A percentile compares a stretch with the other conserved stretches of the same genome.
Conservation (phyloP, 2,797 vertebrate genomes). For the Gallinago nigripennis region DNA sequence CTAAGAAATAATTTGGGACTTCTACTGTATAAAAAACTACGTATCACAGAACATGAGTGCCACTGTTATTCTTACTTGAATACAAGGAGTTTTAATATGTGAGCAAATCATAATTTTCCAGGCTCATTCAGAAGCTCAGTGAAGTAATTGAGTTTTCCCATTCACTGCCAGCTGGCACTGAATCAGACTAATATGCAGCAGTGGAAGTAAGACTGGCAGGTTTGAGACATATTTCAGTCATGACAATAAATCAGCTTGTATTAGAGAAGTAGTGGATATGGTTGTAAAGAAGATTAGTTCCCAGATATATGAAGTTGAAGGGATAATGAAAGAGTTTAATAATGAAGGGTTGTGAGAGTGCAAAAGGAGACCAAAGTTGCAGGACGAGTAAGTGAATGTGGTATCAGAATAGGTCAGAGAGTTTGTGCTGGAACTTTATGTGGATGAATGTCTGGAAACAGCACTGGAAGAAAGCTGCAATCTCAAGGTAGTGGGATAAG, state of each 20-base stretch:
- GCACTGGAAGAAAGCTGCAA: neutral
- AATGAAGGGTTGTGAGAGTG: neutral
- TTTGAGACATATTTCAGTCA: slow-evolving; percentile 25
- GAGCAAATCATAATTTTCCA: neutral
- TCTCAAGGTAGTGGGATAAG: neutral
- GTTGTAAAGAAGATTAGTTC: slow-evolving; percentile 6
- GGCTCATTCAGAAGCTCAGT: neutral
- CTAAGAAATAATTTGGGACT: neutral
- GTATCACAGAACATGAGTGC: neutral
- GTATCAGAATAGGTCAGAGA: neutral
- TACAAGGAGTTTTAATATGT: neutral
- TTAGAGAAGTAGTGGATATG: neutral
- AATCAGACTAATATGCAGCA: neutral
- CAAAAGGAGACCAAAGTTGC: neutral
- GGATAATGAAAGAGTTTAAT: neutral
- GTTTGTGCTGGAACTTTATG: neutral
- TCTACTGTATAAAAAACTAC: neutral
- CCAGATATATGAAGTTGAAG: neutral
- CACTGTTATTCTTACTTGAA: neutral
- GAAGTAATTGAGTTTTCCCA: neutral
- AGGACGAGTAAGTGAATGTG: neutral
- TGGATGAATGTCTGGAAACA: neutral
- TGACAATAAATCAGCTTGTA: neutral
- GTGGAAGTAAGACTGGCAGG: neutral
- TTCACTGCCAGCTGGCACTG: neutral